Base-by-base conservation (phyloP, 2,888 invertebrate species). In the Lathronympha strigana region DNA sequence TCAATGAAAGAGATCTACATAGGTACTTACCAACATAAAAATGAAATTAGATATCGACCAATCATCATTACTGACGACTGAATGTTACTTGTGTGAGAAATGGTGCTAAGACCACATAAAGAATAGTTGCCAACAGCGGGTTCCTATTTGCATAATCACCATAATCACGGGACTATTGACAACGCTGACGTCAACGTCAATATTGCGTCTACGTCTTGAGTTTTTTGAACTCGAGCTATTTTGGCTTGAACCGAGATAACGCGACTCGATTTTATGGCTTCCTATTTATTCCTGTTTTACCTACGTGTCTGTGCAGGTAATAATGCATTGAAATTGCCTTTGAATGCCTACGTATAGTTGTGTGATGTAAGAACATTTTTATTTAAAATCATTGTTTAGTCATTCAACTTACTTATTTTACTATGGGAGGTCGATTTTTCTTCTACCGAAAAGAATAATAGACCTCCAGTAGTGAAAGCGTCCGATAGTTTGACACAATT, bases 91-190 rank as follows among this genome's bases (percentile, higher is more conserved):
- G n/a, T n/a, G n/a, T n/a, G n/a, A n/a, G n/a, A n/a, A n/a, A n/a
- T n/a, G n/a, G n/a, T n/a, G n/a, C n/a, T n/a, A n/a, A n/a, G n/a
- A n/a, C n/a, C n/a, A n/a, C n/a, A n/a, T n/a, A n/a, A n/a, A n/a
- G n/a, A n/a, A n/a, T n/a, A n/a, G n/a, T 28, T 28, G 8, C 5
- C 28, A 28, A 36, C 36, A 11, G 13, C 80, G 80, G 82, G 84
- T 89, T 89, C 89, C 86, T 87, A 84, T 81, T 3, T 76, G 75
- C 73, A 74, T 75, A 57, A 57, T 57, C 21, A 45, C 78, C 78
- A 78, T 87, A 86, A 87, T 87, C 88, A 88, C 75, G 83, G 78
- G 79, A 81, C 85, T 86, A 81, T 87, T 86, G 83, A 85, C 84
- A 84, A 87, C 79, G 76, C 76, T 80, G 77, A 79, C 80, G 79